Base-by-base conservation (phyloP, 1,140 invertebrate species). In the Antheraea mylitta region DNA sequence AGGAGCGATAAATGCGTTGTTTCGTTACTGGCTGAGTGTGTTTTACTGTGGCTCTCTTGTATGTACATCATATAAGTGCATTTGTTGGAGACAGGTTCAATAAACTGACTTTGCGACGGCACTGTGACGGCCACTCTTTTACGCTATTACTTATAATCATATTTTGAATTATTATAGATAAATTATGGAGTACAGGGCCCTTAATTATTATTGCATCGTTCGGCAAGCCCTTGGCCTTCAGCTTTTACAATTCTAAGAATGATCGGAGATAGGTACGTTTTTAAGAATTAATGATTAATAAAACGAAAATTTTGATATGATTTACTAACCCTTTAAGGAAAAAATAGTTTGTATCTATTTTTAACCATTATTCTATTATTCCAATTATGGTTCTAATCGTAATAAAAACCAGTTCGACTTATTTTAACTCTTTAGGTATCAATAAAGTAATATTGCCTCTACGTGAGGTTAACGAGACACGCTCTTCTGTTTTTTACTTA, bases 31-130 rank as follows among this genome's bases (percentile, higher is more conserved):
- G 16, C 16, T 53, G 11, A n/a, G 16, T 53, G 45, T 6, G 70
- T 70, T 73, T 77, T 67, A 76, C 64, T 37, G 69, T 59, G 66
- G 74, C 64, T 71, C 74, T 69, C 66, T 71, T 64, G 72, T 42
- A 42, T 75, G 64, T 69, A 72, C 79, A 68, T 73, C 76, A 66
- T 78, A 67, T 74, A 74, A 80, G 75, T 81, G 83, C 77, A 83
- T 81, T 81, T 82, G 78, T 84, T 75, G 78, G 75, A 70, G 71
- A 75, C 77, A 86, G 81, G 86, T 85, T 89, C 86, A 87, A 87
- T 78, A 85, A 89, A 81, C 81, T 83, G 82, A 82, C 79, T 77
- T 76, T 77, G 74, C 75, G 75, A 80, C 74, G 76, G 75, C 71
- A 73, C 73, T 71, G 69, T 71, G 77, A 73, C 78, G 70, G 72